Percentiles rank a stretch among this genome's conserved stretches.
These are phyloP conservation scores for Muscicapa comitata DNA, from an alignment of 2,797 vertebrate genomes.

Conservation along the genomic window DNA sequence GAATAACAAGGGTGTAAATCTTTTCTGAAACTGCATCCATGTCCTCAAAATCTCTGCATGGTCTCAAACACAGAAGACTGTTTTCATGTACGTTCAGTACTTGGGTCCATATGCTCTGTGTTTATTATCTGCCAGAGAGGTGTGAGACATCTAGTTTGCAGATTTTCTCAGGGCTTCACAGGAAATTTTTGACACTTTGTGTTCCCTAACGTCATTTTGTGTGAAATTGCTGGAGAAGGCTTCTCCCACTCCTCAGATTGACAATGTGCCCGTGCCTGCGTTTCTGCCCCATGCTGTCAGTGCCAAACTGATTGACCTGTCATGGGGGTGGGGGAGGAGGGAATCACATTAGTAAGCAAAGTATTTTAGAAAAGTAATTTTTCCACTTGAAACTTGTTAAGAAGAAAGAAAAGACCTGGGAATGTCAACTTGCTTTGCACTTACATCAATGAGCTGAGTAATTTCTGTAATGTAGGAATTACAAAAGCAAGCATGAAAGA, in stretches of 20 bases:
- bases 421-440: background rate
- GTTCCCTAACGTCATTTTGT: slow-evolving; percentile 36
- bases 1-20: background rate
- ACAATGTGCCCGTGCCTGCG: background rate
- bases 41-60: background rate
- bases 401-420: background rate
- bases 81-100: background rate
- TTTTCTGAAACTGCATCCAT: background rate
- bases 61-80: background rate
- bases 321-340: background rate
- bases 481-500: background rate
- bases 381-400: background rate
- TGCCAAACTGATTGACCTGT: background rate
- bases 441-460: background rate
- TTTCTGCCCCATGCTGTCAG: slow-evolving; percentile 25
- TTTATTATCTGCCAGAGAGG: slow-evolving; percentile 47
- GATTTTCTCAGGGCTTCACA: slow-evolving; percentile 7
- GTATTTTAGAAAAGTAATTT: background rate
- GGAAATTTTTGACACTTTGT: slow-evolving; percentile 29
- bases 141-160: slow-evolving; percentile 45
- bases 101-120: slow-evolving; percentile 23
- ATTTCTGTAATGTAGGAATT: background rate
- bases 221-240: slow-evolving; percentile 31
- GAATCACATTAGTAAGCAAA: background rate
- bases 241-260: background rate